Percentiles rank a stretch among this genome's conserved stretches.
Conservation (phyloP, 2,797 vertebrate species). For the Dendrocincla fuliginosa region DNA sequence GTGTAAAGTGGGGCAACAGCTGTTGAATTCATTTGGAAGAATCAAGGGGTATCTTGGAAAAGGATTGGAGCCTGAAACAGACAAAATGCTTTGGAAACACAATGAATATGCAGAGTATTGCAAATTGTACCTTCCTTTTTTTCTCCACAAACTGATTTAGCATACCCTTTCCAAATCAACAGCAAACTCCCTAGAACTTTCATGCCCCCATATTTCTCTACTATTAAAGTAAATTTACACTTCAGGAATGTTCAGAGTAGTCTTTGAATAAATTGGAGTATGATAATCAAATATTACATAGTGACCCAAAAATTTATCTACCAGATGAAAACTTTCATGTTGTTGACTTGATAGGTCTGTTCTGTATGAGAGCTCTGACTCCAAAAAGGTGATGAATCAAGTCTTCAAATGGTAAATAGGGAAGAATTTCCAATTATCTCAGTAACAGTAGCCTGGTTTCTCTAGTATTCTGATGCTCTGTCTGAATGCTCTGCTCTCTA, state of each 20-base stretch:
- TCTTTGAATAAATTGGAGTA: neutral
- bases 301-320: neutral
- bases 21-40: neutral
- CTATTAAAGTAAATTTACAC: neutral
- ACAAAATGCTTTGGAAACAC: neutral
- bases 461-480: neutral
- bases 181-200: neutral
- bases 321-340: neutral
- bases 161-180: neutral
- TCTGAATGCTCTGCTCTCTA: neutral
- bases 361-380: neutral
- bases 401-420: neutral
- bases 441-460: neutral
- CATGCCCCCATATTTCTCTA: neutral
- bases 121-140: neutral
- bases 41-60: neutral
- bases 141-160: neutral
- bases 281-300: neutral
- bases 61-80: neutral
- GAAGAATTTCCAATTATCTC: neutral
- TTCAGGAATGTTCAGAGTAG: neutral
- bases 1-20: too few relatives aligned
- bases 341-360: neutral
- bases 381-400: neutral
- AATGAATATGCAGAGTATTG: neutral